These are phyloP conservation scores for Cladopsammia gracilis DNA, from an alignment of 64 coral and sea anemone species.

Conservation along the genomic window DNA sequence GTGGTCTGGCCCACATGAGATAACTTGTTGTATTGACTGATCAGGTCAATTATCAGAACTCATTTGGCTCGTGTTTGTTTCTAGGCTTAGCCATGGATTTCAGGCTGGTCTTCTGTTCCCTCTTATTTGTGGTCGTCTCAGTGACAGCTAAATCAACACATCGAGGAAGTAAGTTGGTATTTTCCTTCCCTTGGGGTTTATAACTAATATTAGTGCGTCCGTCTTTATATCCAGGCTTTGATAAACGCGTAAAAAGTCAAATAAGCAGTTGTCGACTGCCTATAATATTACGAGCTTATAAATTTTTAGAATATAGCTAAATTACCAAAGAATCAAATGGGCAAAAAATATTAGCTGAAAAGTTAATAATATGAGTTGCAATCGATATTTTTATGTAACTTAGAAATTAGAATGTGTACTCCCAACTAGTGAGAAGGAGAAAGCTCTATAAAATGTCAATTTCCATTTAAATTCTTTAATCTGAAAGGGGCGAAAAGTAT, in stretches of 20 bases:
- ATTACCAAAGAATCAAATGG: background rate
- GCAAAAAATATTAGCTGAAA: no score
- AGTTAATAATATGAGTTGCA: no score
- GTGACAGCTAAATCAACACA: conserved; percentile 82
- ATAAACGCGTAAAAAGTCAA: background rate
- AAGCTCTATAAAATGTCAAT: no score
- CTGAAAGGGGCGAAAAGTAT: no score
- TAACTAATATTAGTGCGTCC: background rate
- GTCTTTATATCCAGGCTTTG: background rate
- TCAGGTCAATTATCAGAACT: conserved; percentile 23
- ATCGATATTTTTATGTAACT: no score
- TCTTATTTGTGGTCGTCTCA: conserved; percentile 76
- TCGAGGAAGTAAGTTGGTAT: conserved; percentile 79
- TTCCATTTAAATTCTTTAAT: no score
- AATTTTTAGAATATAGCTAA: background rate
- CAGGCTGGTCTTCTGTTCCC: conserved; percentile 86
- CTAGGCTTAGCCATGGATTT: conserved; percentile 89
- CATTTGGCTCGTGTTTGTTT: conserved; percentile 14
- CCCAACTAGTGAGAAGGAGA: no score
- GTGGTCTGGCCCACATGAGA: background rate
- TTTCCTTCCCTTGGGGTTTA: background rate
- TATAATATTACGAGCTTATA: background rate
- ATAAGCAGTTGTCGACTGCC: background rate
- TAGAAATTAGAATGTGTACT: no score
- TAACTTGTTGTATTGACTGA: conserved; percentile 9